Conservation (phyloP, 2,888 invertebrate species). For the Dicyrtomina minuta region DNA sequence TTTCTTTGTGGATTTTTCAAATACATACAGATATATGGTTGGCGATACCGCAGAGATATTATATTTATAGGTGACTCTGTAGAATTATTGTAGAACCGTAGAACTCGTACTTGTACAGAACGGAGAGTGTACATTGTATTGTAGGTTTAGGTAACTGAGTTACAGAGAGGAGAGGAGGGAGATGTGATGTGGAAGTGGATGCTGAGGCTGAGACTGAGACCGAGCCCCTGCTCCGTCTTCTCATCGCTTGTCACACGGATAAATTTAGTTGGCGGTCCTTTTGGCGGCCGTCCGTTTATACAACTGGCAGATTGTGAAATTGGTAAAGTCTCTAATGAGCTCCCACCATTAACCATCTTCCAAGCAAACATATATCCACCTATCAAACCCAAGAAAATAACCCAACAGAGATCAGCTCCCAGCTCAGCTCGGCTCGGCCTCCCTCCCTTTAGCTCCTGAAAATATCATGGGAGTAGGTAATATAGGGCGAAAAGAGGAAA, state of each 20-base stretch:
- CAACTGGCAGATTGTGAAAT: slow-evolving; percentile 32
- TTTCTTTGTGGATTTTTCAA: no score
- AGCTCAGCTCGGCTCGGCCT: background rate
- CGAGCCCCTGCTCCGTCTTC: slow-evolving; percentile 12
- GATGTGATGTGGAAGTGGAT: no score
- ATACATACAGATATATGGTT: no score
- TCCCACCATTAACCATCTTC: slow-evolving; percentile 15
- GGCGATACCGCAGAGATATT: no score
- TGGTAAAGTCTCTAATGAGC: slow-evolving; percentile 28
- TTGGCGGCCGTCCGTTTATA: slow-evolving; percentile 28
- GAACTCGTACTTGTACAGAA: no score
- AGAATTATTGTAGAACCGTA: no score
- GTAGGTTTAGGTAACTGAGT: no score
- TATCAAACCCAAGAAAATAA: background rate
- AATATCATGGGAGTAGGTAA: background rate
- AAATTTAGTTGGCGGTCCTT: slow-evolving; percentile 29
- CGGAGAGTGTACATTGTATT: no score
- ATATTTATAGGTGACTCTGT: no score
- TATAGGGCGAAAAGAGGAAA: background rate
- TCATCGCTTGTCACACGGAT: slow-evolving; percentile 31
- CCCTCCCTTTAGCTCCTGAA: background rate
- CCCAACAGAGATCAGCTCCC: no score
- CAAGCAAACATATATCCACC: background rate
- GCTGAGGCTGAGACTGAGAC: no score
- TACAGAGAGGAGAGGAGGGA: no score